Evolutionary conservation across 2,797 vertebrate genomes (phyloP), one percentile per base, ranked within the genome.

Genomic region (Glyptemys insculpta): DNA sequence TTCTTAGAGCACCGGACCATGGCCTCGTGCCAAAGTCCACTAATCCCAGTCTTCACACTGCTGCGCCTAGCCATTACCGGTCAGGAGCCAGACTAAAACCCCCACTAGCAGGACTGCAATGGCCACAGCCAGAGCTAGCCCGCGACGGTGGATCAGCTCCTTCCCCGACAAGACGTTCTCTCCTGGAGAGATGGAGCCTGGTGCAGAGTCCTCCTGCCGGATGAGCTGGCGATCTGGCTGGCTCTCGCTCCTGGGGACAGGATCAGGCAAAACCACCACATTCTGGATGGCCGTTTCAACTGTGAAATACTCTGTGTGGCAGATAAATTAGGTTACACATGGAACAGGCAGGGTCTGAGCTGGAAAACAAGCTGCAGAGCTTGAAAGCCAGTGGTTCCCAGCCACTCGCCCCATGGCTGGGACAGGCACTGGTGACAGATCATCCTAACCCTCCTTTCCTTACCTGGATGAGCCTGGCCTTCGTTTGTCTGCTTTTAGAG

Each of bases 41-140:
- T 47, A 52, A 0, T 85, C 16, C 88, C 11, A 0, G 5, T 9
- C 78, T 6, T 8, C 5, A 65, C 29, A 47, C 21, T 1, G 29
- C 25, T 65, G 5, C 4, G 3, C 85, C 87, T 96, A 98, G 25
- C 96, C 79, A 1, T 80, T 85, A 49, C 95, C 83, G 0, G 41
- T 96, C 56, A 98, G 93, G 52, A 99, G 53, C 87, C 98, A 98
- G 27, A 98, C 57, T 84, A 98, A 86, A 82, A 99, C 82, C 54
- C 99, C 99, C 29, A 49, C 95, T 76, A 98, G 90, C 74, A 99
- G 96, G 37, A 99, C 90, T n/a, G 93, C n/a, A 0, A 99, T 0
- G 76, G 99, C 98, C 10, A 59, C 5, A 12, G 93, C 97, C 81
- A 99, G 79, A 57, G 97, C 97, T 72, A 98, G 92, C 7, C 97